Base-by-base conservation (phyloP, 2,888 invertebrate genomes). In the Drosophila glabriapex region DNA sequence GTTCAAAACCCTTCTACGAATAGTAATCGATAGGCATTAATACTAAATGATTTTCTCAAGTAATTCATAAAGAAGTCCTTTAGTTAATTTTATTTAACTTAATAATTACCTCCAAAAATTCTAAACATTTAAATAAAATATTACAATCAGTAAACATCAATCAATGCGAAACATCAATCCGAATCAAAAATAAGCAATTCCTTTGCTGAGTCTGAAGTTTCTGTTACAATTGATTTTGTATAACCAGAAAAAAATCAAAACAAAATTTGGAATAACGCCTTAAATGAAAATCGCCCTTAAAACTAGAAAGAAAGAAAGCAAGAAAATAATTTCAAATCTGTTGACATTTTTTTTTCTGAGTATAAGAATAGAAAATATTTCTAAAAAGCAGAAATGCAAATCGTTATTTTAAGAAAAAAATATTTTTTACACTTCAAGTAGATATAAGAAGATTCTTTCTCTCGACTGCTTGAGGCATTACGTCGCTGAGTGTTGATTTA, bases 241-340 rank as follows among this genome's bases (percentile, higher is more conserved):
- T 1, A 22, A 7, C 14, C 14, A 14, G 0, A 14, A 14, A 22
- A 22, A 7, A 16, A 12, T 22, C 1, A n/a, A 0, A 3, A 3
- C 16, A 16, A 37, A 0, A 39, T 43, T 1, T 43, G 12, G 12
- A 22, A 43, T 19, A 19, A 1, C 14, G 35, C 14, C 5, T 43
- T 12, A n/a, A 43, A 12, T 6, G 1, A 6, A 22, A 43, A 14
- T 22, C 9, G n/a, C 9, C 0, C 1, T n/a, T 9, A 41, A n/a
- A n/a, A 39, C 4, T n/a, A 9, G 0, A n/a, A 14, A 43, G 43
- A 39, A 19, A 19, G 19, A 39, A 7, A 31, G 7, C 7, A 9
- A 19, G 6, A 6, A n/a, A 41, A n/a, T 5, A n/a, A 22, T n/a
- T 14, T 22, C 3, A 14, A 46, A 14, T 22, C 6, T 2, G 9